Base-by-base conservation (phyloP, 2,797 vertebrate genomes). In the Gorsachius magnificus region DNA sequence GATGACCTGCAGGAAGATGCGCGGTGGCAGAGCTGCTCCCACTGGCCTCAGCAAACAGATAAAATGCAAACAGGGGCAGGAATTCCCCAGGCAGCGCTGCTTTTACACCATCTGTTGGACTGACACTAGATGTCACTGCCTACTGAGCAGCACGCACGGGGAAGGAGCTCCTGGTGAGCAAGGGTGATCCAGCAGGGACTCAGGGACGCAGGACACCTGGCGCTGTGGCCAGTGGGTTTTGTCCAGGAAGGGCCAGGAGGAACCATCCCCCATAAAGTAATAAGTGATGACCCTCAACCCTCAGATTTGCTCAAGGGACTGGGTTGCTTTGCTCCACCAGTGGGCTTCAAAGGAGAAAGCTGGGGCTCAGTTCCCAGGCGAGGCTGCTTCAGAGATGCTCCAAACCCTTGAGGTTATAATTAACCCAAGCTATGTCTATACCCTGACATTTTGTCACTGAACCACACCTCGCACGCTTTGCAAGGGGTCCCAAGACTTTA, bases 101-200 rank as follows among this genome's bases (percentile, higher is more conserved):
- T 17, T 10, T 11, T 14, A 10, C 58, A 68, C 54, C 35, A 60
- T 4, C 9, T 33, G 35, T 16, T 3, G 51, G 69, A 7, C 92
- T 45, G 84, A 91, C 93, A 71, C 75, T 76, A 91, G 93, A 66
- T 84, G 85, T 85, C 93, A 94, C 58, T 71, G 89, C 89, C 57
- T 50, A 3, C 91, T 64, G 93, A 88, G 58, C 21, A 1, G 45
- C 58, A 22, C 0, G 5, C 48, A 2, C 3, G 2, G 26, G 28
- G 29, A 70, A 66, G 33, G 33, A 56, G 71, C 65, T 87, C 50
- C 87, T 57, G 61, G 58, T 7, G 38, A 71, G 14, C 41, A 35
- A 3, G 33, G 35, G 61, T 10, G 56, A 69, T 22, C 43, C 85
- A 29, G 25, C 2, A 4, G 41, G 43, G n/a, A 31, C 29, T 7